Evolutionary conservation across 2,113 vertebrate genomes (phyloP), one percentile per base, ranked within the genome.

Genomic region (Hemiprocne comata): DNA sequence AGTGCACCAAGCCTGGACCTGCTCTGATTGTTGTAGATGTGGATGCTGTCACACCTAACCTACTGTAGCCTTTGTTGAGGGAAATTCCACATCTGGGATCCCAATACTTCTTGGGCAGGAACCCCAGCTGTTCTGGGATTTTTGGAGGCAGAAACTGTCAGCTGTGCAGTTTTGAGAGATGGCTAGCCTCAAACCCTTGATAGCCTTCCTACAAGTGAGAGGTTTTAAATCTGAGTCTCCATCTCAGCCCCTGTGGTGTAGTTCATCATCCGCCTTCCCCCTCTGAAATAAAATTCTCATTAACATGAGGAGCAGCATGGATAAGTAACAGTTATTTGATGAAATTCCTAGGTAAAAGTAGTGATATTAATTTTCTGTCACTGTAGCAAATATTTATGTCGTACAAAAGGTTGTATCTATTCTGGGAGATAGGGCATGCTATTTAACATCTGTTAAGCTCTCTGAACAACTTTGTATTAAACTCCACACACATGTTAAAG

Each of bases 21-120:
- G 12, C 17, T 11, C 20, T 60, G 18, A 8, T 23, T 73, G 44
- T 33, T 2, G 0, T 0, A 12, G 40, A 19, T 7, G 11, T 64
- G 67, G 34, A 11, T 57, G 54, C 69, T 76, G 80, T 53, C 8
- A 2, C 25, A 13, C 10, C 54, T 44, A 13, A 42, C 33, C 33
- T 50, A 18, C 44, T 61, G 40, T 19, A 38, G 29, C 8, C 31
- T 64, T 54, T 73, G 40, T 24, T 1, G 17, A 58, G 58, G n/a
- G 7, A 66, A 72, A 62, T 92, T 51, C 54, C 38, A 21, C 10
- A 48, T 19, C 36, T 46, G 60, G 46, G 11, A 38, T 69, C 34
- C 55, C 25, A 67, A 1, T 42, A 58, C 14, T 64, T 64, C 55
- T 50, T 36, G 26, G 23, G 5, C 17, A 62, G 57, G 46, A 91